Evolutionary conservation across 2,113 vertebrate species (phyloP).

Genomic region (Amazona guildingii): DNA sequence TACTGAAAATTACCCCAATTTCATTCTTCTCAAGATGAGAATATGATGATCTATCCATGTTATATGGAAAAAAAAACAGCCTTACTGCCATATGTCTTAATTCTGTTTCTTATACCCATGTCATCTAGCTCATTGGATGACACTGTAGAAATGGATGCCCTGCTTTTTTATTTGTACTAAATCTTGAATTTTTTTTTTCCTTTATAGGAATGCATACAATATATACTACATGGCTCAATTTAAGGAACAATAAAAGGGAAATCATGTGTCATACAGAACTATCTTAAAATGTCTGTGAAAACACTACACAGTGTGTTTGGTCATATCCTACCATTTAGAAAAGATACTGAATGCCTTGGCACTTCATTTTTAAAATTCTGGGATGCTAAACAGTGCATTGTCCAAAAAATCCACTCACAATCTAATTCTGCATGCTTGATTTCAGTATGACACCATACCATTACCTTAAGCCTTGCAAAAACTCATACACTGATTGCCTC

Average conservation of each 20-base stretch:
- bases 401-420: not conserved
- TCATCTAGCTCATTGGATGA: not conserved
- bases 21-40: not conserved
- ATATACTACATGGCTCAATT: not conserved
- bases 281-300: not conserved
- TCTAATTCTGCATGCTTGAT: not conserved
- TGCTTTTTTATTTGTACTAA: not conserved
- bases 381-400: not conserved
- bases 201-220: not conserved
- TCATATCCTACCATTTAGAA: not conserved
- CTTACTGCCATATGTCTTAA: not conserved
- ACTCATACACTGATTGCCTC: not conserved
- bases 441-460: not conserved
- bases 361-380: not conserved
- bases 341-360: not conserved
- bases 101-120: not conserved
- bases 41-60: not conserved
- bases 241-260: not conserved
- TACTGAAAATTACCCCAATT: not conserved
- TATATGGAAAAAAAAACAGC: not conserved
- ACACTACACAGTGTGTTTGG: not conserved
- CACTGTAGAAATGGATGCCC: not conserved
- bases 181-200: not conserved
- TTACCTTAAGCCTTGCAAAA: not conserved
- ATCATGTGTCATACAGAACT: not conserved